Base-by-base conservation (phyloP, 2,113 vertebrate genomes). In the Podiceps cristatus region DNA sequence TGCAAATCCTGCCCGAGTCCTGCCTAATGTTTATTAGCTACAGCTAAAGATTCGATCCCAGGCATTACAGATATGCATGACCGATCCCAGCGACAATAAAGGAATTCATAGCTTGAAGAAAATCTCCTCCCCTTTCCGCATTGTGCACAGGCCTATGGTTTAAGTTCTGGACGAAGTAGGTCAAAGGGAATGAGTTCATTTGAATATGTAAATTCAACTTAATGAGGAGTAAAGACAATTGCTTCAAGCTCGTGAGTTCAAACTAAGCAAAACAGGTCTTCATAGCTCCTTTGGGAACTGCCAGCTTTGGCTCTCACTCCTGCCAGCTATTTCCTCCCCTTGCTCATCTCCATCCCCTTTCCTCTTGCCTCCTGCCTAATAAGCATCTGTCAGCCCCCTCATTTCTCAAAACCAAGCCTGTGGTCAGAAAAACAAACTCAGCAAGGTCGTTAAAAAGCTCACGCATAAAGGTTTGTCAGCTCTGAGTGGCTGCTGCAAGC, bases 131-230 rank as follows among this genome's bases (percentile, higher is more conserved):
- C 55, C 84, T 89, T 60, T 29, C 76, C 23, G 9, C 15, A 16
- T 1, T 81, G 50, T 74, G 80, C 75, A 37, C 59, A 79, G 58
- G 47, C 78, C 75, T 83, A 20, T 14, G 35, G 74, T 63, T 86
- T 79, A 88, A 68, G 75, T 37, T 37, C 58, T 76, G 88, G 67
- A 75, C 82, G 74, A 96, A 95, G 71, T 72, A 88, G 90, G 90
- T 71, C 69, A 86, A 66, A 94, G 72, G 77, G 62, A 96, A 76
- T 18, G 31, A 82, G 44, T 29, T 47, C 16, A 53, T 93, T 53
- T 93, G 66, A 75, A 79, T 88, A 85, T 58, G 74, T 53, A 82
- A 97, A 92, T 81, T 72, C 52, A 45, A 9, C 68, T 31, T 73
- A 74, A 49, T 56, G 60, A 68, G 58, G 35, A 94, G 17, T 28